Percentiles rank a stretch among this genome's conserved stretches.
Conservation (phyloP, 1,140 invertebrate genomes). For the Dreissena rostriformis region DNA sequence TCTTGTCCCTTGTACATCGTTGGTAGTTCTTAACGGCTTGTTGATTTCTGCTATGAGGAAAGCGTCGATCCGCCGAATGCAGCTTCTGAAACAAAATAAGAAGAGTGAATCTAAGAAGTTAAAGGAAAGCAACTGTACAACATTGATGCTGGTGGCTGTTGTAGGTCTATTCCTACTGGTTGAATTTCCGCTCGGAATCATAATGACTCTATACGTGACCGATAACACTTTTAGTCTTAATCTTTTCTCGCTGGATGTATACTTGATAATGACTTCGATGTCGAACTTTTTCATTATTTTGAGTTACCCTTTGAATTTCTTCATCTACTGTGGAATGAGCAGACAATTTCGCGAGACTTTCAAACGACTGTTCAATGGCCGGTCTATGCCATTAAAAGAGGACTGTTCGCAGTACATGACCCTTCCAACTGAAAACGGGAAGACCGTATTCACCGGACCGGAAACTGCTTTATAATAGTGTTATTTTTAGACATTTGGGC, state of each 20-base stretch:
- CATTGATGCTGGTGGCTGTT: slow-evolving; percentile 96
- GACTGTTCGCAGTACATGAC: slow-evolving; percentile 78
- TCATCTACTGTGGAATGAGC: slow-evolving; percentile 97
- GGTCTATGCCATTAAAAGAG: slow-evolving; percentile 66
- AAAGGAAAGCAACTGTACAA: slow-evolving; percentile 94
- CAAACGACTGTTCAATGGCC: slow-evolving; percentile 88
- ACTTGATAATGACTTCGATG: slow-evolving; percentile 77
- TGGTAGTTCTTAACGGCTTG: slow-evolving; percentile 94
- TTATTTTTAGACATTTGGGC: background rate
- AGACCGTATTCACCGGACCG: slow-evolving; percentile 69
- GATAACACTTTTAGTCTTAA: slow-evolving; percentile 84
- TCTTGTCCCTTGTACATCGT: slow-evolving; percentile 91
- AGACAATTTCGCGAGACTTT: slow-evolving; percentile 96
- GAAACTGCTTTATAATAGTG: slow-evolving; percentile 70
- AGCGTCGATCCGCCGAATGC: slow-evolving; percentile 90
- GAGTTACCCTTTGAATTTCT: slow-evolving; percentile 96
- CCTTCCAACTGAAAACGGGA: slow-evolving; percentile 76
- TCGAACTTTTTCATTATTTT: slow-evolving; percentile 95
- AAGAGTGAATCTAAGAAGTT: slow-evolving; percentile 92
- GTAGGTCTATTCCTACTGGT: slow-evolving; percentile 95
- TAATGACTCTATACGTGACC: slow-evolving; percentile 92
- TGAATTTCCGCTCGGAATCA: slow-evolving; percentile 92
- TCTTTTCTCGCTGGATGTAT: slow-evolving; percentile 60
- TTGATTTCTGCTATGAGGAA: slow-evolving; percentile 92
- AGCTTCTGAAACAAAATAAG: slow-evolving; percentile 91